Base-by-base conservation (phyloP, 2,113 vertebrate genomes). In the Oceanodroma tethys region DNA sequence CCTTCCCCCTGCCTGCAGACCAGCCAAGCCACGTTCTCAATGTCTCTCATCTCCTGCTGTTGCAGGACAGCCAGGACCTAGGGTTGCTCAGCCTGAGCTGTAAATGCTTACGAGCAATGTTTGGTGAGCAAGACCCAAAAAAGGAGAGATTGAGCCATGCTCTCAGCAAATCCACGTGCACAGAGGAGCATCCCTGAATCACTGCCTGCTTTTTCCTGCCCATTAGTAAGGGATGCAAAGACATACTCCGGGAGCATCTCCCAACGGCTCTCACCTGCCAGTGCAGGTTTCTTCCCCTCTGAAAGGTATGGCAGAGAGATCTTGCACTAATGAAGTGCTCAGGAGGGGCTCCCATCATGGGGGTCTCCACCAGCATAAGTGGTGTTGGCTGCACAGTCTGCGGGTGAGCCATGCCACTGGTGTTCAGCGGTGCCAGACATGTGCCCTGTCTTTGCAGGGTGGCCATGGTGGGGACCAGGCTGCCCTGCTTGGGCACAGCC, bases 361-460 rank as follows among this genome's bases (percentile, higher is more conserved):
- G 9, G 20, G 7, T 55, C 58, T 76, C 62, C 29, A 56, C 10
- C 50, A 42, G 25, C 0, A 0, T 36, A 62, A 60, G 29, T 10
- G 27, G 30, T 50, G 19, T 3, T 58, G n/a, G 34, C 59, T 3
- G 1, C 15, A 63, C 3, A 81, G n/a, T 27, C n/a, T 43, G 21
- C 3, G 15, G 25, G 20, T 5, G 7, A 71, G 63, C 30, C 3
- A 2, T 19, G 14, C 48, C 34, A 7, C 34, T n/a, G 29, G 13
- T 43, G 50, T 25, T 38, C 55, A 40, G 32, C 0, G 0, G 53
- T 65, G 53, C 17, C 10, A 26, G 23, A 25, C 4, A 0, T 0
- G 1, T 42, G 38, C 11, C 36, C 59, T 68, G 26, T 13, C 48
- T 73, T 22, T 85, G 40, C 55, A 62, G 40, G 25, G 18, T 43